Evolutionary conservation across 2,888 invertebrate genomes (phyloP).

Genomic region (Pocota personata): DNA sequence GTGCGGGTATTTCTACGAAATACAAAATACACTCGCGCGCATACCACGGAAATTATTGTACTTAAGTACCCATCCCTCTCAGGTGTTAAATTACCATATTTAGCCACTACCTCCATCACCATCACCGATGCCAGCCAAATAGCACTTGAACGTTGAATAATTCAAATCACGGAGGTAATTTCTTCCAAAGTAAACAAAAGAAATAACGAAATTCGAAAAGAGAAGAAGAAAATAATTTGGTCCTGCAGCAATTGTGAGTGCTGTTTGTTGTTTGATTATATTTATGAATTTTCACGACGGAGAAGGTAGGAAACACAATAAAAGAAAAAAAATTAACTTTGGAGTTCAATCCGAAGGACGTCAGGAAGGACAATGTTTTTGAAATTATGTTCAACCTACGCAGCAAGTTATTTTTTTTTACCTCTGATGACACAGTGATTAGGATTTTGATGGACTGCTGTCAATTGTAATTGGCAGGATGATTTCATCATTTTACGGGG

Average conservation of each 20-base stretch:
- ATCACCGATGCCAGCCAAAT: constrained; percentile 5
- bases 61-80: constrained; percentile 46
- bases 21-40: constrained; percentile 3
- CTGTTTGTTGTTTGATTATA: constrained; percentile 20
- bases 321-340: neutral
- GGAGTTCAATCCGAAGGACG: neutral
- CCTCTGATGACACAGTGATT: neutral
- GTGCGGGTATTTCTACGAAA: constrained; percentile 66
- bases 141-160: constrained; percentile 52
- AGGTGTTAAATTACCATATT: constrained; percentile 73
- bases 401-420: neutral
- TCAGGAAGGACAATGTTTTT: neutral
- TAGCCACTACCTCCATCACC: constrained; percentile 16
- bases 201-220: neutral
- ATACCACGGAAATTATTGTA: constrained; percentile 35
- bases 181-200: constrained; percentile 32
- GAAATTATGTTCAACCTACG: neutral
- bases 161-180: constrained; percentile 66
- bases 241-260: constrained; percentile 37
- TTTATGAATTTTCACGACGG: neutral
- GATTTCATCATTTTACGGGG: neutral
- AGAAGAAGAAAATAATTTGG: neutral
- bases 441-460: neutral
- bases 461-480: neutral
- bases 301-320: neutral